Evolutionary conservation across 1,140 invertebrate genomes (phyloP).

Genomic region (Pentalonia nigronervosa): DNA sequence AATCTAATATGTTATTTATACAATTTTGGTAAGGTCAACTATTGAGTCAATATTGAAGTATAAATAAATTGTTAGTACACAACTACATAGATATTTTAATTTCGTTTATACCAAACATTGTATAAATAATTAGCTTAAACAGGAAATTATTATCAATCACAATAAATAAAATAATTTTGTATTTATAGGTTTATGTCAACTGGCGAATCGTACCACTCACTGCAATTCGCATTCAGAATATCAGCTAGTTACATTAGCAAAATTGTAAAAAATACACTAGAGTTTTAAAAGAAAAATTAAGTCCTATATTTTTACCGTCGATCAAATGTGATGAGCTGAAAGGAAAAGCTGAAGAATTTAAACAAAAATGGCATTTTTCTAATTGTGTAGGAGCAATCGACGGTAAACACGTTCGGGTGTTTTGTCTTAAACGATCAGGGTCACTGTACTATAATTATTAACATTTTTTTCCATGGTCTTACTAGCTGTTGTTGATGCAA

Average conservation of each 20-base stretch:
- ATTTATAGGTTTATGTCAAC: slow-evolving; percentile 25
- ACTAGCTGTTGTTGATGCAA: slow-evolving; percentile 66
- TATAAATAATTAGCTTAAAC: not conserved
- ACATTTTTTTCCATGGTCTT: slow-evolving; percentile 65
- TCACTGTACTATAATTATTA: slow-evolving; percentile 66
- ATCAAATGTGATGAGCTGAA: slow-evolving; percentile 61
- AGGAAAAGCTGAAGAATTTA: slow-evolving; percentile 60
- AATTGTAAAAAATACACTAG: not conserved
- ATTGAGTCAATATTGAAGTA: not conserved
- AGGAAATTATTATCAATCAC: not conserved
- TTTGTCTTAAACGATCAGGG: slow-evolving; percentile 63
- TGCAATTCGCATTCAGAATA: slow-evolving; percentile 54
- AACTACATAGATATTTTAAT: not conserved
- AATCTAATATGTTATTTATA: not conserved
- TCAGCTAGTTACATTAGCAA: slow-evolving; percentile 1
- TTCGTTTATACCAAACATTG: not conserved
- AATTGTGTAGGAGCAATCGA: slow-evolving; percentile 64
- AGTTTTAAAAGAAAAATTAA: slow-evolving; percentile 26
- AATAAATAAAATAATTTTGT: not conserved
- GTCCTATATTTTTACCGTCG: slow-evolving; percentile 14
- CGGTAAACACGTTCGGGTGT: slow-evolving; percentile 64
- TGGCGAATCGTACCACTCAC: slow-evolving; percentile 56
- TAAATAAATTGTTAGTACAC: not conserved
- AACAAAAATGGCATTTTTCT: slow-evolving; percentile 61
- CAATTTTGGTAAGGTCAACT: not conserved